phyloP scores from a whole-genome alignment of 92 coral and sea anemone genomes.

The Scolanthus callimorphus region DNA sequence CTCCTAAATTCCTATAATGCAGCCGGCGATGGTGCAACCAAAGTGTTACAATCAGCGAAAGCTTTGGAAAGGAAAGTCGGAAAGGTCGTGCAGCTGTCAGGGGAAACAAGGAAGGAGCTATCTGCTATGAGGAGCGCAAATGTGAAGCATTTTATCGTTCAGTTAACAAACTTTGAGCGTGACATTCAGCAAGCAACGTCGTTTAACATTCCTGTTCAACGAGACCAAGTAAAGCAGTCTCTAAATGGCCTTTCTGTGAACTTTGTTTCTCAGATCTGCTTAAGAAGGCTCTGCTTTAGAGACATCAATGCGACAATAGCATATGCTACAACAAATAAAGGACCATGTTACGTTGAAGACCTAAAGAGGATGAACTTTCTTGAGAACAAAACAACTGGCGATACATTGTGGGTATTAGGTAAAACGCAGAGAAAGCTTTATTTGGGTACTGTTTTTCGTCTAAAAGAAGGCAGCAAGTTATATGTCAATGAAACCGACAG shows the following conservation, averaged over 20 bases:
- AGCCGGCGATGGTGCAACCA: not conserved
- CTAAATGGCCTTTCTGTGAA: slow-evolving; percentile 10
- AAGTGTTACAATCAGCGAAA: too few species aligned
- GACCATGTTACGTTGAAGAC: not conserved
- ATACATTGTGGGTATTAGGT: not conserved
- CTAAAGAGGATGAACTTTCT: not conserved
- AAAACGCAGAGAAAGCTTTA: not conserved
- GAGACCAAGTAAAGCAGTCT: slow-evolving; percentile 19
- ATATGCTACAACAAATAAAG: not conserved
- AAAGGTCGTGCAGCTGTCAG: too few species aligned
- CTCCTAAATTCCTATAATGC: not conserved
- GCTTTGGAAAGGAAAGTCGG: too few species aligned
- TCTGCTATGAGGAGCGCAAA: not conserved
- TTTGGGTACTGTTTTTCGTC: not conserved
- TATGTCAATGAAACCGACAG: not conserved
- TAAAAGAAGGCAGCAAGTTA: not conserved
- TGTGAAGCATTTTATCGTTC: not conserved
- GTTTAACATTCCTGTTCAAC: not conserved
- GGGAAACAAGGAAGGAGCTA: not conserved
- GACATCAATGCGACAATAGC: slow-evolving; percentile 6
- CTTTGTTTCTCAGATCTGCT: slow-evolving; percentile 15
- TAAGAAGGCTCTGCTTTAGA: slow-evolving; percentile 12
- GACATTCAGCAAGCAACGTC: not conserved
- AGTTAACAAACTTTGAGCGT: not conserved
- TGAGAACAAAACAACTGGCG: not conserved